Evolutionary conservation across 2,797 vertebrate genomes (phyloP), one percentile per base, ranked within the genome.

Genomic region (Tachyglossus aculeatus): DNA sequence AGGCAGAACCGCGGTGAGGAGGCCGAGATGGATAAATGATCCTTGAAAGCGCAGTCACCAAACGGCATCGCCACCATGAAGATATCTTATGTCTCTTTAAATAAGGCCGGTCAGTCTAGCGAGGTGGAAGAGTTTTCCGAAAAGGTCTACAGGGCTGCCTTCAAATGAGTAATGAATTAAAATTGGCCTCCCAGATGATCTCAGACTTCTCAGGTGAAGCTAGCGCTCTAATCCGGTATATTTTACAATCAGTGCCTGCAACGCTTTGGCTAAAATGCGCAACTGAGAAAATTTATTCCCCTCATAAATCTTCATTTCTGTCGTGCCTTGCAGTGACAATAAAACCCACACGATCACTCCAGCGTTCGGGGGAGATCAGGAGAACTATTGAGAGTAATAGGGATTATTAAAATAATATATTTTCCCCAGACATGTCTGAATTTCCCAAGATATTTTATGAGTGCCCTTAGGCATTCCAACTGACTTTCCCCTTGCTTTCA

Each of bases 401-500:
- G 59, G 55, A 53, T 77, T 81, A 85, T 77, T 79, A 81, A 69
- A 54, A 75, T 77, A 75, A 81, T 81, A 77, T 31, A 68, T 87
- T 87, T 83, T 87, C 80, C 65, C 58, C 24, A 57, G 71, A 59
- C 68, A 40, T 25, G 31, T 61, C 56, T 66, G 39, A 62, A 63
- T 77, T 82, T 71, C 69, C 60, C 66, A 51, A 61, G 15, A 45
- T 21, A 43, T 29, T 81, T 62, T 74, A 70, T 65, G 62, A 63
- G 58, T 56, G 52, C 50, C 70, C 33, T 51, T 47, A 40, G 78
- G 70, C 72, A 65, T 22, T 59, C n/a, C n/a, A n/a, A n/a, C n/a
- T n/a, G n/a, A n/a, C n/a, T n/a, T n/a, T n/a, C n/a, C n/a, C n/a
- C n/a, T n/a, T n/a, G n/a, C n/a, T n/a, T n/a, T n/a, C n/a, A n/a